Conservation (phyloP, 1,140 invertebrate genomes). For the Kradibia gibbosae region DNA sequence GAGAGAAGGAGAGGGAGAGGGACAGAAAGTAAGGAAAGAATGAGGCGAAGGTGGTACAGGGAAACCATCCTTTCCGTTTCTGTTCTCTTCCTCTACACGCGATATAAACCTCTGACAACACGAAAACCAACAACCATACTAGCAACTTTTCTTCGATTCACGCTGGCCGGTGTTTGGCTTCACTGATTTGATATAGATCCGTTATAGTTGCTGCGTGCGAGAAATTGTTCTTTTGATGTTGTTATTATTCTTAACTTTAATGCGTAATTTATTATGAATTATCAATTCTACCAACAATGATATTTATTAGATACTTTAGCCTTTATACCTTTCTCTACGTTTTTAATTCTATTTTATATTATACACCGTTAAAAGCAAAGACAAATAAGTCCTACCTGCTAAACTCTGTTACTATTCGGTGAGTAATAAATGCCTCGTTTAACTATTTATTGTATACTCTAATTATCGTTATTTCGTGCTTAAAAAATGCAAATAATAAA, state of each 20-base stretch:
- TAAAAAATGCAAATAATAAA: no score
- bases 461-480: no score
- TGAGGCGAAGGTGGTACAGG: background rate
- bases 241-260: background rate
- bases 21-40: background rate
- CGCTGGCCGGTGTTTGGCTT: background rate
- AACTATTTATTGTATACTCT: no score
- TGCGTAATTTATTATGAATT: background rate
- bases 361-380: no score
- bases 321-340: no score
- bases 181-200: background rate
- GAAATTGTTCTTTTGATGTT: background rate
- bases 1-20: background rate
- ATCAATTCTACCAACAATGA: background rate
- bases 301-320: background rate
- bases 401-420: no score
- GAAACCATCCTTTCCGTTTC: background rate
- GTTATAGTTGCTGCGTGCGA: background rate
- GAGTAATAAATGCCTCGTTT: no score
- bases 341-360: no score
- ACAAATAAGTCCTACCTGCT: no score
- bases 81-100: constrained; percentile 48
- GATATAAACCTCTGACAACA: constrained; percentile 60
- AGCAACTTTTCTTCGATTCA: background rate
- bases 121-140: constrained; percentile 37